These are phyloP conservation scores for Glyptemys insculpta DNA, from an alignment of 2,797 vertebrate species.

Conservation along the genomic window DNA sequence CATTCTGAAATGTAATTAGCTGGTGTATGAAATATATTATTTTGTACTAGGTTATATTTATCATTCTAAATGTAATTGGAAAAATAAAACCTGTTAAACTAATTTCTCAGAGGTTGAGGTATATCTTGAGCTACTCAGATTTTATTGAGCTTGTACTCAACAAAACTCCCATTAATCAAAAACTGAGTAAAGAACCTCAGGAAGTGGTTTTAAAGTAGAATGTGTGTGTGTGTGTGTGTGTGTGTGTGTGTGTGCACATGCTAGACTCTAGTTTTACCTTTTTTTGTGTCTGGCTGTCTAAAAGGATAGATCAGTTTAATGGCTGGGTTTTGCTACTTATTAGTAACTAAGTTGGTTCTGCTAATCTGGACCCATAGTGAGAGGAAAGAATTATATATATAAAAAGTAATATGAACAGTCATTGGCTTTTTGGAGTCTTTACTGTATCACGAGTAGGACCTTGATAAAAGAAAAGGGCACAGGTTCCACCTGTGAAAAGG, in stretches of 20 bases:
- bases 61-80: background rate
- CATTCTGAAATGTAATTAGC: background rate
- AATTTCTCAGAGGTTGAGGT: background rate
- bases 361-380: background rate
- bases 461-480: conserved; percentile 74
- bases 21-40: background rate
- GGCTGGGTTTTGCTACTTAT: conserved; percentile 29
- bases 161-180: background rate
- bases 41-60: background rate
- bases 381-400: conserved; percentile 2
- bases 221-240: background rate
- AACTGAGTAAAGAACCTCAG: conserved; percentile 18
- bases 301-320: conserved; percentile 52
- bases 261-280: conserved; percentile 6
- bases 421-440: conserved; percentile 61
- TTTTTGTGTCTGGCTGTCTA: conserved; percentile 52
- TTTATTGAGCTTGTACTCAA: background rate
- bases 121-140: background rate
- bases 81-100: background rate
- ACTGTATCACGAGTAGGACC: conserved; percentile 64
- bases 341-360: conserved; percentile 3
- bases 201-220: conserved; percentile 29
- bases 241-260: background rate
- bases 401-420: conserved; percentile 18
- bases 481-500: conserved; percentile 79